Base-by-base conservation (phyloP, 2,797 vertebrate genomes). In the Sarcophilus harrisii region DNA sequence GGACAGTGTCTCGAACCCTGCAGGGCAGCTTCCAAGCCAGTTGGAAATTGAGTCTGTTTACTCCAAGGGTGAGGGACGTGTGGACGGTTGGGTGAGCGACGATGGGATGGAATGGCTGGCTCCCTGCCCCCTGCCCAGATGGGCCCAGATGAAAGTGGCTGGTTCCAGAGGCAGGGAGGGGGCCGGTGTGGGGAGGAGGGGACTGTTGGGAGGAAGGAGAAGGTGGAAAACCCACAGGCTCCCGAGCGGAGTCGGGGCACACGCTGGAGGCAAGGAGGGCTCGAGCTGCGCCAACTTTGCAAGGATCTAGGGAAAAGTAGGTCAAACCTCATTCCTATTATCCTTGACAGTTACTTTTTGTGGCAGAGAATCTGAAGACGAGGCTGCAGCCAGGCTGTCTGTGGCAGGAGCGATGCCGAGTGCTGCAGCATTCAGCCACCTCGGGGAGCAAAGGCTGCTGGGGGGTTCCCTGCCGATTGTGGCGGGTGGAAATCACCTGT, bases 251-350 rank as follows among this genome's bases (percentile, higher is more conserved):
- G 28, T 32, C 0, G 38, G 18, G 62, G 13, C 3, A 66, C 5
- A 66, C 5, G 13, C 30, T 66, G 62, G 62, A 87, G 90, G 57
- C 11, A 18, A 45, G 8, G 95, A 16, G 18, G 18, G 16, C 58
- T 92, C 1, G 21, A 45, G 73, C 73, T 87, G 24, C 73, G 11
- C n/a, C 97, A 60, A 94, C 96, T 98, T 96, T 96, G 81, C 93
- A 94, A 96, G 96, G 59, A 94, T 96, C 30, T 92, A 54, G 94
- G 90, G 60, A n/a, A 97, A 98, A 95, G 87, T 97, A 97, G 97
- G 97, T 97, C 96, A 97, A 91, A 93, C 94, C 60, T 62, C 27
- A 57, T 81, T 66, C 92, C 93, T 97, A 0, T 97, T 97, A 90
- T 96, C 81, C 29, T 90, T 97, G 91, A 98, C 73, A 93, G 94